Evolutionary conservation across 2,888 invertebrate species (phyloP), one percentile per base, ranked within the genome.

Genomic region (Amblyjoppa fuscipennis): DNA sequence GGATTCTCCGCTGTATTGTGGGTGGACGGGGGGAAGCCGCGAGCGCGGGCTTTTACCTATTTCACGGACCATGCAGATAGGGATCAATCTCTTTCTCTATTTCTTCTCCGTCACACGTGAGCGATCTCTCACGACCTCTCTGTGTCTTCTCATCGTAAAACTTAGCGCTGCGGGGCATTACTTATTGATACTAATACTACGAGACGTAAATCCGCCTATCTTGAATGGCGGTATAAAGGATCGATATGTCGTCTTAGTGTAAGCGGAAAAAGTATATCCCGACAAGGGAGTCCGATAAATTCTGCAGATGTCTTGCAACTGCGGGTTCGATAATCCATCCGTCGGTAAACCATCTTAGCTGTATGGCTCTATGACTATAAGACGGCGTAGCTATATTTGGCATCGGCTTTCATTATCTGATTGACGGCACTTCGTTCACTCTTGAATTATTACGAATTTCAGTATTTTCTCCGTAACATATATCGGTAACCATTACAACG

Each of bases 1-100:
- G 80, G 73, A 73, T 86, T 78, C 69, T 45, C 59, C 69, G 61
- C 64, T 71, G 51, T 73, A 34, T 25, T 6, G 70, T n/a, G 9
- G 11, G 53, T 16, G 16, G 16, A 11, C n/a, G 7, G 16, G 16
- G 34, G 13, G 31, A 34, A 31, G 49, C 64, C 59, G 2, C 20
- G 20, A 3, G 13, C 13, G 4, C 20, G 3, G 38, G 41, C 53
- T 68, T 68, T 76, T 68, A 53, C 38, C 76, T 68, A 68, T 56
- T 68, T 53, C 38, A 41, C 53, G 16, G 56, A 41, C 25, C 51
- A 41, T 68, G 51, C 51, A 34, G 51, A 75, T 51, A 66, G 11
- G 25, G 31, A 64, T 64, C 64, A 34, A 64, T 31, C 31, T 69
- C 41, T 69, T 31, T 69, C 45, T 70, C 56, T 11, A 31, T 34